Evolutionary conservation across 2,888 invertebrate genomes (phyloP).

Genomic region (Apodemia mormo): DNA sequence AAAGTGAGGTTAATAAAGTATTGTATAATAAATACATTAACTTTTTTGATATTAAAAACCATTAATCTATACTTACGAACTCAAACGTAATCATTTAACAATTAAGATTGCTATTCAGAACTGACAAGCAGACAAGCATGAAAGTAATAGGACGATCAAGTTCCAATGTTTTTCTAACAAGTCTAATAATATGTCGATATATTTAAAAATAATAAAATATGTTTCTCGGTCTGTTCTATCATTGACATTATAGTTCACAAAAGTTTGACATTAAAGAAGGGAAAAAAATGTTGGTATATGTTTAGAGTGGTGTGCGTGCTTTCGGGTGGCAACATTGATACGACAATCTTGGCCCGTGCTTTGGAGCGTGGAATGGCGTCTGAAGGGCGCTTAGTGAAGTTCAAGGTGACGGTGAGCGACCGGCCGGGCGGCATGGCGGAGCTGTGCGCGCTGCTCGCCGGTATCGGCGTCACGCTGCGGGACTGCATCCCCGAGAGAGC

Average conservation of each 20-base stretch:
- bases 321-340: constrained; percentile 95
- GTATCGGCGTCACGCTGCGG: constrained; percentile 92
- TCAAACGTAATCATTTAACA: no score
- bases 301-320: constrained; percentile 89
- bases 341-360: constrained; percentile 92
- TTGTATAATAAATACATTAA: no score
- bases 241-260: no score
- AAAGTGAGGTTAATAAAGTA: no score
- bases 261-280: no score
- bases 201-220: background rate
- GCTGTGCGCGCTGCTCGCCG: constrained; percentile 86
- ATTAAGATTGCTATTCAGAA: no score
- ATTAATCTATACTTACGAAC: no score
- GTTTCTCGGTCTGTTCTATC: no score
- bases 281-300: background rate
- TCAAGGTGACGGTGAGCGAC: constrained; percentile 86
- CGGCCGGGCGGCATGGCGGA: constrained; percentile 94
- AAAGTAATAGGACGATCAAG: no score
- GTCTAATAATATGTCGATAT: background rate
- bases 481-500: constrained; percentile 97
- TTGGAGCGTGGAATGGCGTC: constrained; percentile 94
- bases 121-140: no score
- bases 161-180: no score
- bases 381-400: constrained; percentile 87
- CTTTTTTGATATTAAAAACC: no score